These are phyloP conservation scores for Callimorpha dominula DNA, from an alignment of 2,888 invertebrate genomes.

Conservation along the genomic window DNA sequence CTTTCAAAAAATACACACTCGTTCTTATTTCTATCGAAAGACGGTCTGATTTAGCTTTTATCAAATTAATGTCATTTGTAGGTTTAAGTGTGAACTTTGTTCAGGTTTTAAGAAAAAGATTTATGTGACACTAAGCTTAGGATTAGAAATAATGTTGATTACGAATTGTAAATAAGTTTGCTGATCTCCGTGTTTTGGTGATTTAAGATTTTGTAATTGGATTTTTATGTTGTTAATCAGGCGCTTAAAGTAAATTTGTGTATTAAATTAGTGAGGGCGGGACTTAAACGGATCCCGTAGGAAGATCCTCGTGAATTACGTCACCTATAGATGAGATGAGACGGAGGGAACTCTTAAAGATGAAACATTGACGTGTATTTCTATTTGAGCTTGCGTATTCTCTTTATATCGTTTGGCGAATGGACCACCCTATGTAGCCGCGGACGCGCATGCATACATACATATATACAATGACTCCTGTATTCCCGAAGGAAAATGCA, in stretches of 20 bases:
- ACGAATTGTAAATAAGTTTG: constrained; percentile 32
- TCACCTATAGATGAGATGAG: not conserved
- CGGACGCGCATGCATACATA: too few species aligned
- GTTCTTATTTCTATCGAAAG: fast-evolving
- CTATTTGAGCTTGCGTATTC: too few species aligned
- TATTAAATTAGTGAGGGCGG: not conserved
- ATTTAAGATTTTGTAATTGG: constrained; percentile 12
- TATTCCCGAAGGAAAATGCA: too few species aligned
- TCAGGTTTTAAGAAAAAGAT: constrained; percentile 62
- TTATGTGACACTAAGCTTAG: constrained; percentile 66
- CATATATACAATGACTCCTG: too few species aligned
- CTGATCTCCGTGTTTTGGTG: constrained; percentile 22
- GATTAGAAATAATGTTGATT: constrained; percentile 34
- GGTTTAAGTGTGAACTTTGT: constrained; percentile 62
- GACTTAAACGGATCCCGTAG: not conserved
- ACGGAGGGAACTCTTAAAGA: not conserved
- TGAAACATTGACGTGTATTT: too few species aligned
- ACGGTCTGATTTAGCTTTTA: constrained; percentile 22
- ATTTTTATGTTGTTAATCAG: not conserved
- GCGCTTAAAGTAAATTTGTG: not conserved
- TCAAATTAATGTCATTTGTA: not conserved
- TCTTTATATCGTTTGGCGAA: too few species aligned
- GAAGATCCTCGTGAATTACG: not conserved
- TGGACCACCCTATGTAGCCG: too few species aligned
- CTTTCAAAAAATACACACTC: not conserved